These are phyloP conservation scores for Gallinago solitaria DNA, from an alignment of 2,797 vertebrate genomes.

Conservation along the genomic window DNA sequence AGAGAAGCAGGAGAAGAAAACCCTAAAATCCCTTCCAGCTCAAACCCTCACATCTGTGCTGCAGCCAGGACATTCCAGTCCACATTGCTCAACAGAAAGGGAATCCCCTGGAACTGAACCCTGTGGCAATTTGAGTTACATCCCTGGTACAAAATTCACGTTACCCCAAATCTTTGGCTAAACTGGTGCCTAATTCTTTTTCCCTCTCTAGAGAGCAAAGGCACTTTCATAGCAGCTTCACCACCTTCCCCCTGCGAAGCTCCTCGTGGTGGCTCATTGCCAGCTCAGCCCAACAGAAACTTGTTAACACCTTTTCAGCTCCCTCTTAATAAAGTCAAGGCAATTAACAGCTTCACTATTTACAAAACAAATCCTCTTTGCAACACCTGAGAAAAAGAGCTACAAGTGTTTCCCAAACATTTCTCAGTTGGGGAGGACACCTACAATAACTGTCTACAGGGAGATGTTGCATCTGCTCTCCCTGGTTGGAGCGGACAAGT, in stretches of 20 bases:
- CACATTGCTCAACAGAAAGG: accelerated
- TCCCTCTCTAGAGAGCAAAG: background rate
- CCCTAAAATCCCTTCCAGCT: background rate
- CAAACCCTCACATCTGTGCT: background rate
- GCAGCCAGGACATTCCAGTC: background rate
- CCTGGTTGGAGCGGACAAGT: background rate
- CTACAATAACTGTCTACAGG: background rate
- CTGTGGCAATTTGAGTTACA: background rate
- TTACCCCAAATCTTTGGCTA: background rate
- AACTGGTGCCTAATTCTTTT: background rate
- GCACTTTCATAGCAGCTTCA: background rate
- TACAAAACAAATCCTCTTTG: conserved; percentile 66
- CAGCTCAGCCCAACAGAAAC: background rate
- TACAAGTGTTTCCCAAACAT: conserved; percentile 58
- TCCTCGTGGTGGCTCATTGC: background rate
- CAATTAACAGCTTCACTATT: conserved; percentile 59
- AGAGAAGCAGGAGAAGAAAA: background rate
- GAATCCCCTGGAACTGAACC: background rate
- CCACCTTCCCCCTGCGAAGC: background rate
- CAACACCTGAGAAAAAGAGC: conserved; percentile 57
- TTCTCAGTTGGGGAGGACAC: background rate
- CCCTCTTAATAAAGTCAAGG: conserved; percentile 43
- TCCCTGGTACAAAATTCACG: background rate
- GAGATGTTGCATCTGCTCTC: background rate
- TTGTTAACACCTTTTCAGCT: conserved; percentile 44